phyloP scores from a whole-genome alignment of 2,888 invertebrate species.

The Galeopsomyia nigrocyanea region DNA sequence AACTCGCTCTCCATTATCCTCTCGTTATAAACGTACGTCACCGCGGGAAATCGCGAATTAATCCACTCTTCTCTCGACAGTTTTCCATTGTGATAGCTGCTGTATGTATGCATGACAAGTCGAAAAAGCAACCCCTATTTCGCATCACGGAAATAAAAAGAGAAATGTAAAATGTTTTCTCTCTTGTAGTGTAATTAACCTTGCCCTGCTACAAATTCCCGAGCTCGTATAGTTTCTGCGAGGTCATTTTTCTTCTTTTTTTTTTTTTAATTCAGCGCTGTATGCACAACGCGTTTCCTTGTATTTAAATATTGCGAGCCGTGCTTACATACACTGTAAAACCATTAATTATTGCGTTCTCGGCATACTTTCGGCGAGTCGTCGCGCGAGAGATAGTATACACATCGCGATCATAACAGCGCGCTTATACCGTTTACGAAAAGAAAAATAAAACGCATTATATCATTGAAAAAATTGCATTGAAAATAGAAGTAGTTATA shows the following conservation, averaged over 20 bases:
- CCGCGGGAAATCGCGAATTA: slow-evolving; percentile 7
- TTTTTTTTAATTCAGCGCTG: no score
- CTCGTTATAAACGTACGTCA: neutral
- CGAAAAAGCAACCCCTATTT: no score
- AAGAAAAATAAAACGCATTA: no score
- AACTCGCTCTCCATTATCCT: neutral
- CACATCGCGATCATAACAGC: slow-evolving; percentile 16
- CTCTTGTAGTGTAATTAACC: slow-evolving; percentile 20
- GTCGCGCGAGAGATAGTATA: neutral
- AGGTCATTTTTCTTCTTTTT: neutral
- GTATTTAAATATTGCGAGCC: slow-evolving; percentile 27
- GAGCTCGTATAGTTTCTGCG: slow-evolving; percentile 7
- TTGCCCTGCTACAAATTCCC: neutral
- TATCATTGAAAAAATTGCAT: no score
- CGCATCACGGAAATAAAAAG: neutral
- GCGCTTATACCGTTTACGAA: neutral
- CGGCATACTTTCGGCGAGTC: slow-evolving; percentile 14
- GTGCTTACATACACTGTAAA: slow-evolving; percentile 2
- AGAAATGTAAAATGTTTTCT: slow-evolving; percentile 7
- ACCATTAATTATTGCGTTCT: slow-evolving; percentile 34
- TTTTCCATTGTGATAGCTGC: neutral
- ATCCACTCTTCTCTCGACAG: neutral
- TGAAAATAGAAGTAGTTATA: no score
- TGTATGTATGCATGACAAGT: no score
- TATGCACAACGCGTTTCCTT: neutral